These are phyloP conservation scores for Oreotragus oreotragus DNA, from an alignment of 2,113 vertebrate species.

Conservation along the genomic window DNA sequence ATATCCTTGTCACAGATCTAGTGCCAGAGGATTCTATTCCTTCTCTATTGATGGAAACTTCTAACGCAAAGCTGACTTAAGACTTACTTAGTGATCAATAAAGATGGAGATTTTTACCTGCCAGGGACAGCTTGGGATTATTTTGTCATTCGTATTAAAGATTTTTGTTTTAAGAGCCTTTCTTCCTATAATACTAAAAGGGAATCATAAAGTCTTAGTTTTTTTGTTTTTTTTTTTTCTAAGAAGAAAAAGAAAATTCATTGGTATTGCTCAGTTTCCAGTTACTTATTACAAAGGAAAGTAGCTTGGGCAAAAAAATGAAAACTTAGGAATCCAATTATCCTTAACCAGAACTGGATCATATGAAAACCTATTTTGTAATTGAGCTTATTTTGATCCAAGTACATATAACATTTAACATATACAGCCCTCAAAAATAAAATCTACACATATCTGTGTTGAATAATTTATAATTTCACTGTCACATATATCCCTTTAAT, in stretches of 20 bases:
- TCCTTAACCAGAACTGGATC: background rate
- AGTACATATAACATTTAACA: background rate
- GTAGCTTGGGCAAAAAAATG: background rate
- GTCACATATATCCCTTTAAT: background rate
- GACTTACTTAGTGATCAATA: background rate
- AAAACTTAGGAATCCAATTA: background rate
- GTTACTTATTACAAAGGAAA: background rate
- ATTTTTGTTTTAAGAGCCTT: constrained; percentile 20
- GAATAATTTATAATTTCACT: background rate
- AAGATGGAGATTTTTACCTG: constrained; percentile 1
- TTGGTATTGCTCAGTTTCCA: background rate
- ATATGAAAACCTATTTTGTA: background rate
- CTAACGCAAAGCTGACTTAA: background rate
- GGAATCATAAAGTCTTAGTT: background rate
- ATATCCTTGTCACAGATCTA: background rate
- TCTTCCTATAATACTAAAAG: background rate
- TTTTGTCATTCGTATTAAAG: background rate
- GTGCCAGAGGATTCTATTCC: background rate
- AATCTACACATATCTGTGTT: background rate
- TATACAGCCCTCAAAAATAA: background rate
- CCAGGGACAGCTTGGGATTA: background rate
- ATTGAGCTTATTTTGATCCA: background rate
- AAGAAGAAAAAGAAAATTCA: background rate
- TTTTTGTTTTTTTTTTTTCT: background rate
- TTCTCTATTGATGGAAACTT: background rate